A percentile compares a stretch with the other conserved stretches of the same genome.
These are phyloP conservation scores for Sialia sialis DNA, from an alignment of 2,113 vertebrate genomes.

Conservation along the genomic window DNA sequence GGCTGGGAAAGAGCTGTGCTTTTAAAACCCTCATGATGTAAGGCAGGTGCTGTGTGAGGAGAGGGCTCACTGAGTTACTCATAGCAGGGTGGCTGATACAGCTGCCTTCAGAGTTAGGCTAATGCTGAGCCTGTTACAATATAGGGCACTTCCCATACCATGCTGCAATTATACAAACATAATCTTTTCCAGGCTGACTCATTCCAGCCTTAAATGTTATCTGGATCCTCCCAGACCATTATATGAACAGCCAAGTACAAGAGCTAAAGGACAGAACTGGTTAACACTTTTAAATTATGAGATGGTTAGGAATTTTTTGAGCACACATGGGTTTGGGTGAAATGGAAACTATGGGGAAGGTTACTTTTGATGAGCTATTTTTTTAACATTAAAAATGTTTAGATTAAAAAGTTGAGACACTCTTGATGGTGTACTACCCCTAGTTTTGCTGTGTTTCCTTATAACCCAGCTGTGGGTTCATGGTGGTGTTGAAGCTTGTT, in stretches of 20 bases:
- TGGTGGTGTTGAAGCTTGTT: background rate
- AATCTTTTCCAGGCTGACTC: conserved; percentile 44
- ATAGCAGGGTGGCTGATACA: conserved; percentile 27
- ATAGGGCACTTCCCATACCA: conserved; percentile 17
- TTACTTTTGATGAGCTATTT: background rate
- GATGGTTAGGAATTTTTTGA: background rate
- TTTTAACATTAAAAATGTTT: background rate
- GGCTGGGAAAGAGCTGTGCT: background rate
- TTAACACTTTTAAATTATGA: background rate
- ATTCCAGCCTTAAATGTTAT: conserved; percentile 47
- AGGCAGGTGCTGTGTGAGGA: background rate
- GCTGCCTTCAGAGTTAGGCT: conserved; percentile 15
- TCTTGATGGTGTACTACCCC: background rate
- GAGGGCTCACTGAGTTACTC: conserved; percentile 8
- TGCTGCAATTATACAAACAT: conserved; percentile 30
- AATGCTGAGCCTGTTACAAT: background rate
- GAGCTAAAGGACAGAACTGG: background rate
- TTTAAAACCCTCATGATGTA: background rate
- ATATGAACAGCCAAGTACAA: background rate
- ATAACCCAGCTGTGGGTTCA: background rate
- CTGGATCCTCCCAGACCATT: conserved; percentile 44
- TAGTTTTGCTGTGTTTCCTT: background rate
- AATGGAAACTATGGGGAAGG: background rate
- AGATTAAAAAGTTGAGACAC: background rate
- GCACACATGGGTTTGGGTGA: background rate